Conservation (phyloP, 2,113 vertebrate species). For the Elaphurus davidianus region DNA sequence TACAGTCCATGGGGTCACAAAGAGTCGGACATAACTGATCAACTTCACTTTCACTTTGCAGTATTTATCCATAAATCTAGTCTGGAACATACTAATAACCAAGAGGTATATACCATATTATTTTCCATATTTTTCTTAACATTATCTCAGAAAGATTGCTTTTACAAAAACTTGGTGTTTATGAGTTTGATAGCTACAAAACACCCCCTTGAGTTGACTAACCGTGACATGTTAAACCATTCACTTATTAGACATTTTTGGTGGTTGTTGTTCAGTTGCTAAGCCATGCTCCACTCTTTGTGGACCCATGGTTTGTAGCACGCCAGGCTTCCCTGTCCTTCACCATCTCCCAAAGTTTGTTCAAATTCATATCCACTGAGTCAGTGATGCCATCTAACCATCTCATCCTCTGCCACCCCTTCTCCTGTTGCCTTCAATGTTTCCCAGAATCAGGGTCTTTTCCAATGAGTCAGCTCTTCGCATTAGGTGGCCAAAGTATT, state of each 20-base stretch:
- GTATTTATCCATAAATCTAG: not conserved
- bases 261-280: not conserved
- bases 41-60: not conserved
- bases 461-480: not conserved
- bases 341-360: not conserved
- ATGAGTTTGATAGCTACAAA: not conserved
- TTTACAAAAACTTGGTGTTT: not conserved
- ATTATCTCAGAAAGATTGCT: not conserved
- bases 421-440: accelerated
- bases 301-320: not conserved
- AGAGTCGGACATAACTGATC: not conserved
- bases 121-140: not conserved
- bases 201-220: not conserved
- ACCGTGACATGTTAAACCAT: not conserved
- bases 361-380: not conserved
- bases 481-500: not conserved
- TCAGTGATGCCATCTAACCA: not conserved
- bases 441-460: not conserved
- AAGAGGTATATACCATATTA: not conserved
- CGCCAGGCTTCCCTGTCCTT: not conserved
- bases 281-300: accelerated
- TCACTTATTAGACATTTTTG: not conserved
- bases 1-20: not conserved
- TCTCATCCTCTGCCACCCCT: not conserved
- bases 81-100: not conserved